phyloP scores from a whole-genome alignment of 2,888 invertebrate genomes.

The Tromatobia lineatoria region DNA sequence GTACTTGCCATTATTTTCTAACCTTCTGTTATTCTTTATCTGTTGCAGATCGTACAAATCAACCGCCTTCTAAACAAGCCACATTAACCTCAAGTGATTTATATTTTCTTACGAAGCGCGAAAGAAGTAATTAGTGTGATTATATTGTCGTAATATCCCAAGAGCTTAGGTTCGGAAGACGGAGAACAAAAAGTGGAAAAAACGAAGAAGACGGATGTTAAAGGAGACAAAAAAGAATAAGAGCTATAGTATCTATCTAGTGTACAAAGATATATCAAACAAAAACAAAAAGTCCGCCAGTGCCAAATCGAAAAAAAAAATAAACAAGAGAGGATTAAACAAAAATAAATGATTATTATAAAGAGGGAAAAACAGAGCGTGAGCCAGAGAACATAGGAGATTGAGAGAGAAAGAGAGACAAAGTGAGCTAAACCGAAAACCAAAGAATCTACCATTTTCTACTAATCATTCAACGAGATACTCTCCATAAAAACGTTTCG shows the following conservation, averaged over 20 bases:
- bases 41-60: conserved; percentile 86
- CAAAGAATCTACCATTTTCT: conserved; percentile 85
- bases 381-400: conserved; percentile 60
- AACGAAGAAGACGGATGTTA: conserved; percentile 61
- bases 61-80: conserved; percentile 85
- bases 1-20: conserved; percentile 42
- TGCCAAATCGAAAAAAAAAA: conserved; percentile 83
- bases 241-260: conserved; percentile 80
- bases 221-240: conserved; percentile 69
- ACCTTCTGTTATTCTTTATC: conserved; percentile 60
- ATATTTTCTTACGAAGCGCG: conserved; percentile 85
- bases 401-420: conserved; percentile 64
- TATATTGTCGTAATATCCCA: conserved; percentile 83
- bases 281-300: conserved; percentile 82
- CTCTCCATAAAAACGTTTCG: conserved; percentile 71
- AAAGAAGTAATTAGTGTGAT: conserved; percentile 83
- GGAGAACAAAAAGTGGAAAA: conserved; percentile 63
- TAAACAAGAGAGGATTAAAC: conserved; percentile 70
- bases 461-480: conserved; percentile 81
- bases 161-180: conserved; percentile 77
- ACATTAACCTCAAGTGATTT: conserved; percentile 86
- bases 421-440: conserved; percentile 81
- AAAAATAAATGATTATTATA: conserved; percentile 68
- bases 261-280: conserved; percentile 84
- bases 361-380: conserved; percentile 48